Conservation (phyloP, 2,888 invertebrate genomes). For the Caenorhabditis sp. region DNA sequence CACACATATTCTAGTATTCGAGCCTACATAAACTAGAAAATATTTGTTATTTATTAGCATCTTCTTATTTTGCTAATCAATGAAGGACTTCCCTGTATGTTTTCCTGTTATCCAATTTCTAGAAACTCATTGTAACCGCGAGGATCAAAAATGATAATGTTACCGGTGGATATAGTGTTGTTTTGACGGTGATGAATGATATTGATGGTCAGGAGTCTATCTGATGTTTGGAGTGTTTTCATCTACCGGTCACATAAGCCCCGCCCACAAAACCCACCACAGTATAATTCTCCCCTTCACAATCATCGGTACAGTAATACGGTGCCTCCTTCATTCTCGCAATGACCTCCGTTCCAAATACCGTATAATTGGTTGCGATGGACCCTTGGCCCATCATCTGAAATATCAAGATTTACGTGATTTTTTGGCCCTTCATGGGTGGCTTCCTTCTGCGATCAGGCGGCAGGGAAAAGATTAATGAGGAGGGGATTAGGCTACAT, state of each 20-base stretch:
- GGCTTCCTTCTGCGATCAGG: constrained; percentile 54
- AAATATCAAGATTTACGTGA: constrained; percentile 4
- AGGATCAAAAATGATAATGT: no score
- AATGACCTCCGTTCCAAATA: constrained; percentile 72
- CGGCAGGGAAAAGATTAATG: constrained; percentile 18
- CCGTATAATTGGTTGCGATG: constrained; percentile 52
- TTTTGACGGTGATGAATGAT: not conserved
- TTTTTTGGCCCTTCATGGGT: constrained; percentile 29
- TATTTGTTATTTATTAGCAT: not conserved
- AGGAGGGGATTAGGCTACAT: constrained; percentile 45
- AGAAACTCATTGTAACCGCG: not conserved
- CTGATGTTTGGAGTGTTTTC: not conserved
- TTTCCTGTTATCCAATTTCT: not conserved
- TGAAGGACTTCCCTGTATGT: constrained; percentile 1
- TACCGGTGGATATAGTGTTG: not conserved
- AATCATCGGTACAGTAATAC: constrained; percentile 67
- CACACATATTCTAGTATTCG: not conserved
- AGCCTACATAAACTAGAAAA: not conserved
- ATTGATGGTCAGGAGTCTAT: not conserved
- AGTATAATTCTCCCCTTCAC: constrained; percentile 33
- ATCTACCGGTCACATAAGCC: not conserved
- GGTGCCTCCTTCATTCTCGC: constrained; percentile 71
- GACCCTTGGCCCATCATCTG: constrained; percentile 63
- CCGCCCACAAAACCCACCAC: constrained; percentile 55
- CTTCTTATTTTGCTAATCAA: not conserved